Evolutionary conservation across 2,113 vertebrate genomes (phyloP).

Genomic region (Neodontobutis hainanensis): DNA sequence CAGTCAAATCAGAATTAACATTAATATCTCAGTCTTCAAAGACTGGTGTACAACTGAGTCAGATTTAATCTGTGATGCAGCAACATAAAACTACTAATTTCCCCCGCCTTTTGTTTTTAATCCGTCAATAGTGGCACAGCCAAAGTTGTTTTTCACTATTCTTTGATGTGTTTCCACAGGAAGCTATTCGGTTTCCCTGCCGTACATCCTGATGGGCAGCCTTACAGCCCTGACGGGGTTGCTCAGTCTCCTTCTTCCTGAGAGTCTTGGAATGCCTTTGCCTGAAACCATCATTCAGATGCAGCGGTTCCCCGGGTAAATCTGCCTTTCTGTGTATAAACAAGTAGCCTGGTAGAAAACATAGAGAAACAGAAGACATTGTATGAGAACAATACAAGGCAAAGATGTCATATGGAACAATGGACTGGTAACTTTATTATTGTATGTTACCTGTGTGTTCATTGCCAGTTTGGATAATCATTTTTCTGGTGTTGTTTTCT

Average conservation of each 20-base stretch:
- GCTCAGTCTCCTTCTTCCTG: conserved; percentile 90
- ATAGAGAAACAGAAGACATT: too few species aligned
- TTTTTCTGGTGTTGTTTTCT: neutral
- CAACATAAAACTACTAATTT: too few species aligned
- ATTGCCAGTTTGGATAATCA: neutral
- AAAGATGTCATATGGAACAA: too few species aligned
- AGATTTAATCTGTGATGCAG: too few species aligned
- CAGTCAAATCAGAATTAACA: too few species aligned
- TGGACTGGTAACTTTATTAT: neutral
- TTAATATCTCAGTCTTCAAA: too few species aligned
- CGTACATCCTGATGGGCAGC: conserved; percentile 89
- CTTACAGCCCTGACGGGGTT: conserved; percentile 83
- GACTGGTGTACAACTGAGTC: too few species aligned
- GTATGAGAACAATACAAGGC: too few species aligned
- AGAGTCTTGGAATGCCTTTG: conserved; percentile 83
- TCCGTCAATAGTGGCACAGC: neutral
- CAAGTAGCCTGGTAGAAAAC: neutral
- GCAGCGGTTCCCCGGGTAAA: conserved; percentile 86
- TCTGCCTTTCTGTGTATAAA: neutral
- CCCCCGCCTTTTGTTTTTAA: too few species aligned
- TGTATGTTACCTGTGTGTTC: neutral
- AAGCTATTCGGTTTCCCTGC: conserved; percentile 82
- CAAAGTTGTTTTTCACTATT: conserved; percentile 15
- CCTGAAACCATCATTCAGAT: conserved; percentile 88
- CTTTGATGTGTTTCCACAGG: conserved; percentile 73